These are phyloP conservation scores for Clarias fuscus DNA, from an alignment of 2,797 vertebrate genomes.

Conservation along the genomic window DNA sequence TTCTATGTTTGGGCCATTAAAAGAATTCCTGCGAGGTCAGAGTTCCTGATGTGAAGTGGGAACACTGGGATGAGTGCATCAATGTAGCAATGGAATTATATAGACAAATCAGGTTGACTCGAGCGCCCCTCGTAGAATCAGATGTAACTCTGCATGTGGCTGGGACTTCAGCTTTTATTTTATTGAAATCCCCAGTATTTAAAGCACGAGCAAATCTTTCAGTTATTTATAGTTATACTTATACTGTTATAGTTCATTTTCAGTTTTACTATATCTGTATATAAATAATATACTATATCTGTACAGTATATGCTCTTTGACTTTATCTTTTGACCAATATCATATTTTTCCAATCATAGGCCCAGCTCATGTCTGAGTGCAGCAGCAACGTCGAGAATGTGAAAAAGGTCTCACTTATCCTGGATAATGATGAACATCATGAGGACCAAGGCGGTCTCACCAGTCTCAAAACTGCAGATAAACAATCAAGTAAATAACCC, in stretches of 20 bases:
- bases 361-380: conserved; percentile 76
- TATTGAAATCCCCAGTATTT: neutral
- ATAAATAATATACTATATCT: neutral
- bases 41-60: too few species aligned
- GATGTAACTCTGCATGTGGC: neutral
- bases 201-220: neutral
- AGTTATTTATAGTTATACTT: neutral
- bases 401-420: conserved; percentile 66
- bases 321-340: neutral
- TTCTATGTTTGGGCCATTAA: too few species aligned
- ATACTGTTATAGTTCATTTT: too few species aligned
- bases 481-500: conserved; percentile 77
- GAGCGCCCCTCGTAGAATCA: neutral
- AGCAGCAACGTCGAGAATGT: conserved; percentile 71
- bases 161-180: neutral
- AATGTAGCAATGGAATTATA: too few species aligned
- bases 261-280: too few species aligned
- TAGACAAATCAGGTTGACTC: too few species aligned
- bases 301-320: neutral
- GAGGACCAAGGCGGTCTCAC: conserved; percentile 76
- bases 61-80: too few species aligned
- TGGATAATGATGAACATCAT: conserved; percentile 71
- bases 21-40: too few species aligned
- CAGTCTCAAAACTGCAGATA: conserved; percentile 67
- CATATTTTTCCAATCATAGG: conserved; percentile 61